phyloP scores from a whole-genome alignment of 1,140 invertebrate genomes.

The Oryctes rhinoceros region DNA sequence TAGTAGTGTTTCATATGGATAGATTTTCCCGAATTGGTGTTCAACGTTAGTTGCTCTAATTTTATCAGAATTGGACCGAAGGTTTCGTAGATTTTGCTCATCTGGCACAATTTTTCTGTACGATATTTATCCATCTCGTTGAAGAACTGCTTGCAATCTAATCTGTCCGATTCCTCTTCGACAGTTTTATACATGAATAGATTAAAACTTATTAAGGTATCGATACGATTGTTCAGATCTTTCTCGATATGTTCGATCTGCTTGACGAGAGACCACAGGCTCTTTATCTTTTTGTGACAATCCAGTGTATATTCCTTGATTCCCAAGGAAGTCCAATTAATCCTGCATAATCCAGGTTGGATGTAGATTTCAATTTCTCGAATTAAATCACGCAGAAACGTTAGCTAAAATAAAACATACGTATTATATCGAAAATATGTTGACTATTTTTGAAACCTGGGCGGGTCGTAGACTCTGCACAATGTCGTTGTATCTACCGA shows the following conservation, averaged over 20 bases:
- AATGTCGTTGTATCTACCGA: conserved; percentile 70
- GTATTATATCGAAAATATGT: conserved; percentile 54
- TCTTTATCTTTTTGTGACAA: conserved; percentile 65
- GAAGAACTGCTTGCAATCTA: conserved; percentile 67
- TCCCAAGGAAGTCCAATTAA: conserved; percentile 85
- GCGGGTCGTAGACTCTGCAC: conserved; percentile 68
- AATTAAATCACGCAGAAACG: conserved; percentile 73
- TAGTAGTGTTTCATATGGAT: conserved; percentile 74
- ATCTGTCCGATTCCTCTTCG: conserved; percentile 47
- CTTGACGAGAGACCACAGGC: conserved; percentile 71
- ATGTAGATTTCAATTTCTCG: conserved; percentile 79
- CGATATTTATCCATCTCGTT: conserved; percentile 72
- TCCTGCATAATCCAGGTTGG: conserved; percentile 78
- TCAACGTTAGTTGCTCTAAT: conserved; percentile 78
- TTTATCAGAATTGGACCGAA: conserved; percentile 82
- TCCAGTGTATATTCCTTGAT: conserved; percentile 76
- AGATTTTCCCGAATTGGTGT: conserved; percentile 71
- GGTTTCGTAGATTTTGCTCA: conserved; percentile 76
- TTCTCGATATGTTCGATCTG: conserved; percentile 81
- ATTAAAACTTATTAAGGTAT: conserved; percentile 49
- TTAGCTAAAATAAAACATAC: conserved; percentile 60
- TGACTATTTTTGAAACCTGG: conserved; percentile 57
- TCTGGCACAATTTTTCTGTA: conserved; percentile 69
- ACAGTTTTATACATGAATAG: conserved; percentile 54
- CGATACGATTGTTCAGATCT: conserved; percentile 72